Evolutionary conservation across 2,888 invertebrate species (phyloP).

Genomic region (Barypeithes pellucidus): DNA sequence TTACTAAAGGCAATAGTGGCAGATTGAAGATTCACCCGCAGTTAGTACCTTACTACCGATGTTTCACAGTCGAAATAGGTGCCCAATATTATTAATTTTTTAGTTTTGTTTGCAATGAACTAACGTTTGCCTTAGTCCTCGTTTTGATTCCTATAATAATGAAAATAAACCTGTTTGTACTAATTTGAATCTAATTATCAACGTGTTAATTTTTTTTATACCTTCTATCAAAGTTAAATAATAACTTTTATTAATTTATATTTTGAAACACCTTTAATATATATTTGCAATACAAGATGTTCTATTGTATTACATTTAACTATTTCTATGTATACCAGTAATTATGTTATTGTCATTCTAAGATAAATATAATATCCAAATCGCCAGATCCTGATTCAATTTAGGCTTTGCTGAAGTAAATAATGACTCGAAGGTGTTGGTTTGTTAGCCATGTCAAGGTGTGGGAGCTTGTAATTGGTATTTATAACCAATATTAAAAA

Average conservation of each 20-base stretch:
- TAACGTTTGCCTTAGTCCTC: background rate
- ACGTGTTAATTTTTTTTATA: too few species aligned
- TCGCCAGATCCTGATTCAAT: too few species aligned
- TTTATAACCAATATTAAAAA: too few species aligned
- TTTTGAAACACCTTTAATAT: too few species aligned
- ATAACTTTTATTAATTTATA: too few species aligned
- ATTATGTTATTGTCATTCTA: too few species aligned
- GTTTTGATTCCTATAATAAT: background rate
- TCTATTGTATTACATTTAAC: too few species aligned
- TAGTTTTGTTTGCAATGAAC: slow-evolving; percentile 12
- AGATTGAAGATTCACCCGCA: slow-evolving; percentile 6
- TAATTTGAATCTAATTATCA: too few species aligned
- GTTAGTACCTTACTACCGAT: slow-evolving; percentile 18
- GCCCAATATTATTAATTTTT: slow-evolving; percentile 32
- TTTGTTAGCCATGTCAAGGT: background rate
- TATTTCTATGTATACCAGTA: too few species aligned
- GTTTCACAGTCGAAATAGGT: slow-evolving; percentile 55
- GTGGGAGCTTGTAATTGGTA: background rate
- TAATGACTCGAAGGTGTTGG: background rate
- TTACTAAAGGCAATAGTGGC: slow-evolving; percentile 7
- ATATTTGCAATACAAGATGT: too few species aligned
- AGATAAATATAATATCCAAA: too few species aligned
- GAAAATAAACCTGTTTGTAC: background rate
- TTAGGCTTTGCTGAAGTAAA: background rate
- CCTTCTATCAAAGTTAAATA: too few species aligned